These are phyloP conservation scores for Caenorhabditis briggsae DNA, from an alignment of 1,140 invertebrate genomes.

Conservation along the genomic window DNA sequence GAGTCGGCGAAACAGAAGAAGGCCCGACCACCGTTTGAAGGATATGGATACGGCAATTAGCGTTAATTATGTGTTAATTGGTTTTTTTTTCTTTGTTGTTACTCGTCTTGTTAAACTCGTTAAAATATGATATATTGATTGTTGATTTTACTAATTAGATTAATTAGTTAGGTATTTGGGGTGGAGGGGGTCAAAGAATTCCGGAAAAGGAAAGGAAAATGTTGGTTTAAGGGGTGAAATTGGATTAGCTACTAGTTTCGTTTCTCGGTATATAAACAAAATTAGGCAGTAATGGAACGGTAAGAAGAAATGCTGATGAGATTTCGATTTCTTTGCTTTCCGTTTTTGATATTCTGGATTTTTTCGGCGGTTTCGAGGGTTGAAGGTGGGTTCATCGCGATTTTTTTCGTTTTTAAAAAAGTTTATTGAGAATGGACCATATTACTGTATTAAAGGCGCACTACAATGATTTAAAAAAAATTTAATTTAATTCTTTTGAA, in stretches of 20 bases:
- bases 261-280: background rate
- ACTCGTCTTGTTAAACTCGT: background rate
- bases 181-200: background rate
- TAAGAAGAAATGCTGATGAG: background rate
- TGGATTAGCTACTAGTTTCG: background rate
- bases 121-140: background rate
- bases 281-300: background rate
- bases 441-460: too few species aligned
- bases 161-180: background rate
- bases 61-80: background rate
- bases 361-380: background rate
- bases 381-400: background rate
- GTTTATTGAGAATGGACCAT: background rate
- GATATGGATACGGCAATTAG: constrained; percentile 29
- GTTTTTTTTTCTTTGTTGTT: background rate
- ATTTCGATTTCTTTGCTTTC: too few species aligned
- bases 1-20: constrained; percentile 56
- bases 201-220: background rate
- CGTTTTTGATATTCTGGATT: background rate
- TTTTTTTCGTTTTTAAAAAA: background rate
- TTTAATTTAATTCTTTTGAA: too few species aligned
- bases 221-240: background rate
- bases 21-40: constrained; percentile 24
- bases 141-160: background rate
- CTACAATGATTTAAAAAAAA: too few species aligned